Base-by-base conservation (phyloP, 2,888 invertebrate species). In the Tiphia femorata region DNA sequence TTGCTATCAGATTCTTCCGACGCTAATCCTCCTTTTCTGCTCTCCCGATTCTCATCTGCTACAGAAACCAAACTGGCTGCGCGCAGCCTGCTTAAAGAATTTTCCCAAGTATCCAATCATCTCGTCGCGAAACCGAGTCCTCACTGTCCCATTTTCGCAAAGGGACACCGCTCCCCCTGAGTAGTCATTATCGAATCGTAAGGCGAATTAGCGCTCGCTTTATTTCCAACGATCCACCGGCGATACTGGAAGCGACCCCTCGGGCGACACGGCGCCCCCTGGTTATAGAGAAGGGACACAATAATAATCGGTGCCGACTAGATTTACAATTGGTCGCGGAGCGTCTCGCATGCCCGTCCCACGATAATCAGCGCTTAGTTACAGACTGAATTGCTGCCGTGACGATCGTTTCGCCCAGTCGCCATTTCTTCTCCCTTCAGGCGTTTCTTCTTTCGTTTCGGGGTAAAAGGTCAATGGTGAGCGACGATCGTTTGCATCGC, bases 311-410 rank as follows among this genome's bases (percentile, higher is more conserved):
- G 57, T 53, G 54, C 56, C 62, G 47, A 43, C 47, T 56, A 53
- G 62, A 57, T 69, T 60, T 48, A 63, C 64, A 57, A 67, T 62
- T 64, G 59, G 29, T 43, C 20, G 48, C n/a, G 44, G 42, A n/a
- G n/a, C n/a, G n/a, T n/a, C n/a, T n/a, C 57, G 49, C 58, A 57
- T 62, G 49, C 60, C 49, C 47, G 62, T 75, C 75, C 66, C 76
- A 75, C 75, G 73, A 72, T 73, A 71, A 75, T 75, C 73, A 70
- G 59, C 17, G 60, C 60, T 62, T 67, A 62, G 71, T 70, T 71
- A 70, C 71, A 72, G 67, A 59, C 41, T 72, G 68, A 75, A 75
- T 75, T 73, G 73, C 58, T 52, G 56, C 46, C 64, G 49, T 58
- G 64, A 56, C 65, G 63, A 38, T 12, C 62, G 64, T 68, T 71